Base-by-base conservation (phyloP, 92 coral and sea anemone species). In the Metridium senile region DNA sequence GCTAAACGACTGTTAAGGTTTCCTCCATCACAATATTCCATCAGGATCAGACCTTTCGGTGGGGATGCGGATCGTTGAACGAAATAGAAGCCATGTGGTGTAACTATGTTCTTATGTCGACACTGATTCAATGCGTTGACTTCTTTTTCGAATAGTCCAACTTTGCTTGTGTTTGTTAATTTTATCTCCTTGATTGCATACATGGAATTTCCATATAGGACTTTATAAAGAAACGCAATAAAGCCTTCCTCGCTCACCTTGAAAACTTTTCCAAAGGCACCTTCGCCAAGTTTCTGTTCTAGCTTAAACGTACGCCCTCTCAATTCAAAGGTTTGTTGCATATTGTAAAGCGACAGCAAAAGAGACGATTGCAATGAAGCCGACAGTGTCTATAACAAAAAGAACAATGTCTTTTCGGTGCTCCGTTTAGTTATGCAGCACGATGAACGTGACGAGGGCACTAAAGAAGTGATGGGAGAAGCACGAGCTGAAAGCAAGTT, bases 231-330 rank as follows among this genome's bases (percentile, higher is more conserved):
- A n/a, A n/a, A n/a, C n/a, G n/a, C n/a, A n/a, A n/a, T n/a, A n/a
- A n/a, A n/a, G n/a, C 74, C 63, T 68, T 59, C 11, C 30, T 78
- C 69, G 58, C 30, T 46, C 0, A 85, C 97, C 69, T 77, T 66
- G 66, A 77, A 91, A 16, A 91, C 97, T 32, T 49, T 77, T 0
- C 97, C 93, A 53, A 91, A 91, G 13, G 90, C 87, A 58, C 97
- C 97, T 29, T 66, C 45, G 25, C 90, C 97, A 30, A 88, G 85
- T 23, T 56, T 66, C 35, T 74, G 1, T 26, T 70, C 63, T 1
- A 9, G 4, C 3, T 2, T 6, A 23, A 59, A 18, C 1, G 31
- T 23, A 59, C 66, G 33, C 4, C 22, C 22, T 30, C 66, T 30
- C 8, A 39, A 39, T n/a, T n/a, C n/a, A n/a, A n/a, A n/a, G n/a